Percentiles rank a stretch among this genome's conserved stretches.
phyloP scores from a whole-genome alignment of 2,113 vertebrate genomes.

The Rhombomys opimus region DNA sequence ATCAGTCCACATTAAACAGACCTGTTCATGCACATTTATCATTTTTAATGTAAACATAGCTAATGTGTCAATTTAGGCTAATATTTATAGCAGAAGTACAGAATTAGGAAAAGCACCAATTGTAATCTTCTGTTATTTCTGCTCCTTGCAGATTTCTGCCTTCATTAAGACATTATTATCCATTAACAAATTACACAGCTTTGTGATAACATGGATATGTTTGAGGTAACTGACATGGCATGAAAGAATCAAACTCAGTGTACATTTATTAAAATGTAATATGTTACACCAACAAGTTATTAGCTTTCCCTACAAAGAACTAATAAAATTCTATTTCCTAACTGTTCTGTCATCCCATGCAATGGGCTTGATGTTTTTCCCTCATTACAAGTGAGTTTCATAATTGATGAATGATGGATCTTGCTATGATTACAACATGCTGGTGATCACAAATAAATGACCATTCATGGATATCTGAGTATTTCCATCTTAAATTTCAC shows the following conservation, averaged over 20 bases:
- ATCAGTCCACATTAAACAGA: background rate
- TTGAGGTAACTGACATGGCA: slow-evolving; percentile 39
- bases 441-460: slow-evolving; percentile 38
- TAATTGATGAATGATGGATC: background rate
- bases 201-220: background rate
- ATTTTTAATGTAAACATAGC: slow-evolving; percentile 4
- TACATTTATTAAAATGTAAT: slow-evolving; percentile 58
- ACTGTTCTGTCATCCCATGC: slow-evolving; percentile 48
- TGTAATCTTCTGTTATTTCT: slow-evolving; percentile 30
- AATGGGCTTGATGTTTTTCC: background rate
- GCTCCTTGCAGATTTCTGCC: slow-evolving; percentile 32
- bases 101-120: slow-evolving; percentile 40
- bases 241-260: slow-evolving; percentile 44
- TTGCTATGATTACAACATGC: background rate
- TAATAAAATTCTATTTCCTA: slow-evolving; percentile 52
- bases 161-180: slow-evolving; percentile 34
- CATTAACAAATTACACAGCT: slow-evolving; percentile 46
- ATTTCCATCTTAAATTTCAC: slow-evolving; percentile 30
- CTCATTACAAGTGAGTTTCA: slow-evolving; percentile 13
- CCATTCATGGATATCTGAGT: background rate
- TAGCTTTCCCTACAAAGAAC: slow-evolving; percentile 54
- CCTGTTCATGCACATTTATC: background rate
- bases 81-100: background rate
- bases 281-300: slow-evolving; percentile 49
- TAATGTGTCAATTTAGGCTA: slow-evolving; percentile 40